Percentiles rank a stretch among this genome's conserved stretches.
Conservation (phyloP, 1,140 invertebrate genomes). For the Dolichoris vasculosae region DNA sequence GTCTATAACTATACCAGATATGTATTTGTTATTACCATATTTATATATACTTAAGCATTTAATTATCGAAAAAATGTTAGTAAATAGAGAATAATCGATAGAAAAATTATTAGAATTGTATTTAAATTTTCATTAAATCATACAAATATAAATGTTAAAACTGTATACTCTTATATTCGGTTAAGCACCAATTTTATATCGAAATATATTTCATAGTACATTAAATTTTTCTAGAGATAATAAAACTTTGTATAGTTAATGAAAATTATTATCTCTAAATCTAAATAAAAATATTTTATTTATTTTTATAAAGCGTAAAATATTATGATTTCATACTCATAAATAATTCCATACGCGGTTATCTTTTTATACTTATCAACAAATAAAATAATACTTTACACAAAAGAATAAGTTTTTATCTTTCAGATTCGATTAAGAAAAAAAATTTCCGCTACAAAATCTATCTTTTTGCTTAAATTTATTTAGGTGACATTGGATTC, state of each 20-base stretch:
- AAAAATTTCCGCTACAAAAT: background rate
- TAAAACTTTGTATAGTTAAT: background rate
- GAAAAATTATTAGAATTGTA: background rate
- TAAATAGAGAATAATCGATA: background rate
- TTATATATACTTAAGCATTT: background rate
- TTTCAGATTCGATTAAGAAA: background rate
- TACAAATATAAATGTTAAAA: background rate
- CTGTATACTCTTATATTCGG: background rate
- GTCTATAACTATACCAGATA: too few relatives aligned
- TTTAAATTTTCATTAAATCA: background rate
- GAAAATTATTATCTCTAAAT: background rate
- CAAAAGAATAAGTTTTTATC: background rate
- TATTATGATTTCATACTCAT: background rate
- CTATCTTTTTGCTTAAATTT: conserved; percentile 4
- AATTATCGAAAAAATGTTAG: background rate
- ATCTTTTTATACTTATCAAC: background rate
- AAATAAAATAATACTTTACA: background rate
- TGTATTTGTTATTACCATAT: too few relatives aligned
- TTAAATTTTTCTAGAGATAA: background rate
- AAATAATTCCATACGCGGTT: background rate
- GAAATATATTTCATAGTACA: background rate
- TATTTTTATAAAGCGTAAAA: background rate
- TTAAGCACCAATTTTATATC: background rate
- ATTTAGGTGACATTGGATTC: conserved; percentile 2
- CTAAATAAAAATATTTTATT: background rate